Evolutionary conservation across 2,797 vertebrate species (phyloP).

Genomic region (Onychomys arenicola): DNA sequence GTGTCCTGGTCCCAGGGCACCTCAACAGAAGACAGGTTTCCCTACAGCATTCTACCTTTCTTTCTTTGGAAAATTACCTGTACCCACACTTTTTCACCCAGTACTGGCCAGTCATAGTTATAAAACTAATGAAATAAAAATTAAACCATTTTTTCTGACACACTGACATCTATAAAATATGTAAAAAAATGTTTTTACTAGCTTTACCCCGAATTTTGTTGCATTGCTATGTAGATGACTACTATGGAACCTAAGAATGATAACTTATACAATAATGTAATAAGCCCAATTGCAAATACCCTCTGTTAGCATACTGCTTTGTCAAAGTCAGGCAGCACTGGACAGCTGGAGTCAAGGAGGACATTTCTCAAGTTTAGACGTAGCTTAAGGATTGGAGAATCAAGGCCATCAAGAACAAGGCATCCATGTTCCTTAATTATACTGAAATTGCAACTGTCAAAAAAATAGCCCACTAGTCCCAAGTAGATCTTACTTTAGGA

Average conservation of each 20-base stretch:
- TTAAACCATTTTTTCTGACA: conserved; percentile 44
- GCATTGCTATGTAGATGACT: conserved; percentile 17
- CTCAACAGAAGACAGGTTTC: neutral
- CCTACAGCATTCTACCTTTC: neutral
- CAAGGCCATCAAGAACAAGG: conserved; percentile 11
- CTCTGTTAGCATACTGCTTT: neutral
- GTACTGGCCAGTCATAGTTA: conserved; percentile 34
- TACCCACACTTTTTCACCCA: conserved; percentile 15
- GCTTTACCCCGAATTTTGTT: conserved; percentile 42
- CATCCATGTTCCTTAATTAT: neutral
- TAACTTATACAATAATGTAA: conserved; percentile 28
- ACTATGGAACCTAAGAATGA: conserved; percentile 39
- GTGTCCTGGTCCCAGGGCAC: neutral
- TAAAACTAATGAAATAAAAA: conserved; percentile 57
- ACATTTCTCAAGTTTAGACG: neutral
- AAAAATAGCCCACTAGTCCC: neutral
- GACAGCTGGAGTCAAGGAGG: neutral
- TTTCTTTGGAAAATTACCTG: neutral
- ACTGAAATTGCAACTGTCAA: conserved; percentile 2
- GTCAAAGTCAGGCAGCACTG: neutral
- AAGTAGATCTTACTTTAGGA: conserved; percentile 18
- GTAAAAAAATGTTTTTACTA: neutral
- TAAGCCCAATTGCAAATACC: neutral
- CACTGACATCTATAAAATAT: conserved; percentile 14
- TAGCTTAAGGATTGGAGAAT: neutral